These are phyloP conservation scores for Tiaroga cobitis DNA, from an alignment of 2,797 vertebrate genomes.

Conservation along the genomic window DNA sequence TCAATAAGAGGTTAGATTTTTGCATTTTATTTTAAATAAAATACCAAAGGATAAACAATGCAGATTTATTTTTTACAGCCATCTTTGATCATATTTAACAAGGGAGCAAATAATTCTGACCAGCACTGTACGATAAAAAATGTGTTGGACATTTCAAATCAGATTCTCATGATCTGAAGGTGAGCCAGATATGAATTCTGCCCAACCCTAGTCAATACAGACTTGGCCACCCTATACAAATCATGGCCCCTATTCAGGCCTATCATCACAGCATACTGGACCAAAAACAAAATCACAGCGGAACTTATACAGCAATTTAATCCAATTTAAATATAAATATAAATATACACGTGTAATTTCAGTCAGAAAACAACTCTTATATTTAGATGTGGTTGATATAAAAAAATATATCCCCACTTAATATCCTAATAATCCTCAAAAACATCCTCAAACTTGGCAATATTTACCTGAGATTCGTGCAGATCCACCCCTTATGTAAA, in stretches of 20 bases:
- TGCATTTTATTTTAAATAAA: no score
- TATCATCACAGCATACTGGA: neutral
- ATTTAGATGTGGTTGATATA: neutral
- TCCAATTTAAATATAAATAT: neutral
- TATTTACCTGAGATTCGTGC: slow-evolving; percentile 80
- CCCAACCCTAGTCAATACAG: neutral
- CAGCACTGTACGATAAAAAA: neutral
- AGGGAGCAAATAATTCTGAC: no score
- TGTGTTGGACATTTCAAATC: neutral
- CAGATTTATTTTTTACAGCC: no score
- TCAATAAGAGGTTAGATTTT: no score
- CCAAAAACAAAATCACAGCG: neutral
- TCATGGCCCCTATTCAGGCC: neutral
- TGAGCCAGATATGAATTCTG: neutral
- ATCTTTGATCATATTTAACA: no score
- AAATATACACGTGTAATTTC: neutral
- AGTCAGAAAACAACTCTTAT: slow-evolving; percentile 6
- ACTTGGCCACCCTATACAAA: neutral
- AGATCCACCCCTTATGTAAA: slow-evolving; percentile 77
- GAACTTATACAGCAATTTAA: neutral
- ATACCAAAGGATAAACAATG: no score
- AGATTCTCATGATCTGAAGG: neutral
- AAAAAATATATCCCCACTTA: no score
- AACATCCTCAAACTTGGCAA: neutral
- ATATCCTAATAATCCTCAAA: neutral